Percentiles rank a stretch among this genome's conserved stretches.
Conservation (phyloP, 2,888 invertebrate genomes). For the Drosophila ochracea region DNA sequence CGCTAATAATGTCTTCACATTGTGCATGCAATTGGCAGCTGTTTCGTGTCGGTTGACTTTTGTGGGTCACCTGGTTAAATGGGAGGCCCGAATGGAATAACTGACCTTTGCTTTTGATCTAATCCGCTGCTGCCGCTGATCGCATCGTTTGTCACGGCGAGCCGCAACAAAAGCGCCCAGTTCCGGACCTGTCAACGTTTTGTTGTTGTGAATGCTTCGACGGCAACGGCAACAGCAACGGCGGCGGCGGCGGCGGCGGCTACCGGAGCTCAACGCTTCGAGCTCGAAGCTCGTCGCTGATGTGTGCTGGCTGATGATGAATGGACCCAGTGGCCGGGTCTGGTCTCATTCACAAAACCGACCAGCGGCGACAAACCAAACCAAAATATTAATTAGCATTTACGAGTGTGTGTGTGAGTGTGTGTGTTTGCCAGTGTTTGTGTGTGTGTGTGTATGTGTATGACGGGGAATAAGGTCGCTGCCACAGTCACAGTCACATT, state of each 20-base stretch:
- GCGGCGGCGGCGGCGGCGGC: conserved; percentile 1
- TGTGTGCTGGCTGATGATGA: conserved; percentile 60
- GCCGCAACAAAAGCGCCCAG: conserved; percentile 75
- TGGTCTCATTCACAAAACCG: conserved; percentile 72
- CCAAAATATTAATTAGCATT: conserved; percentile 80
- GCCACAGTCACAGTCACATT: conserved; percentile 12
- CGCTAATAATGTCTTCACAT: background rate
- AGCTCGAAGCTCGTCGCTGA: conserved; percentile 10
- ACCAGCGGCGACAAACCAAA: conserved; percentile 68
- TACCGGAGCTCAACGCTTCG: conserved; percentile 5
- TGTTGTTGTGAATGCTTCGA: conserved; percentile 25
- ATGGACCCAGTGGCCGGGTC: conserved; percentile 59
- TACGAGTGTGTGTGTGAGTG: conserved; percentile 31
- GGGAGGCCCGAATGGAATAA: conserved; percentile 16
- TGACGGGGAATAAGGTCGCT: conserved; percentile 45
- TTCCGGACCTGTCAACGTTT: conserved; percentile 68
- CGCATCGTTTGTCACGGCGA: conserved; percentile 51
- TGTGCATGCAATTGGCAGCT: background rate
- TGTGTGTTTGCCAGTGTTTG: conserved; percentile 34
- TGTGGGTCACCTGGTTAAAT: conserved; percentile 35
- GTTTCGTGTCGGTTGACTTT: background rate
- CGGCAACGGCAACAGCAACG: background rate
- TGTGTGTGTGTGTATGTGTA: conserved; percentile 25
- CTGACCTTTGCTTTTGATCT: conserved; percentile 57
- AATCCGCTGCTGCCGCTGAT: conserved; percentile 43